Evolutionary conservation across 2,888 invertebrate genomes (phyloP).

Genomic region (Mythimna lalbum): DNA sequence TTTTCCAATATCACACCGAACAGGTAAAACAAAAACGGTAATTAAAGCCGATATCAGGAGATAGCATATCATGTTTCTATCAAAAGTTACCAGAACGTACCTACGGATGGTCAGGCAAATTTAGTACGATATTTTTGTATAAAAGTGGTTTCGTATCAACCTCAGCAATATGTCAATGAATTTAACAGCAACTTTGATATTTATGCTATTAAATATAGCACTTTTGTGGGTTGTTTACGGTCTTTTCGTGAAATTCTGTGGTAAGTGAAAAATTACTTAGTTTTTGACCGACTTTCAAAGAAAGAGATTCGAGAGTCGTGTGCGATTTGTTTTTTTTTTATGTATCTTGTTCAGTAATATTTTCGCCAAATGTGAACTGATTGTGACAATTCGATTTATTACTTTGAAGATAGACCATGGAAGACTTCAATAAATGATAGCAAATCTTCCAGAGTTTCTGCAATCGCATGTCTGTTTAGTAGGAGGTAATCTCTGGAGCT

Average conservation of each 20-base stretch:
- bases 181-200: conserved; percentile 71
- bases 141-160: conserved; percentile 3
- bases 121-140: conserved; percentile 21
- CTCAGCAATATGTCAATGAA: conserved; percentile 67
- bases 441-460: no score
- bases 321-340: no score
- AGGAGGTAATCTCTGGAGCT: no score
- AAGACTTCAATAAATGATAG: no score
- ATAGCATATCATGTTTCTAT: conserved; percentile 63
- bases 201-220: conserved; percentile 76
- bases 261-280: conserved; percentile 71
- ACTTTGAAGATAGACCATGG: no score
- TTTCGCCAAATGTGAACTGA: no score
- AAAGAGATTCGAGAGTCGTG: no score
- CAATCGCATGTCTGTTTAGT: no score
- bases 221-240: conserved; percentile 80
- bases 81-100: conserved; percentile 8
- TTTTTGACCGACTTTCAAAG: not conserved
- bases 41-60: conserved; percentile 61
- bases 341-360: no score
- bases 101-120: conserved; percentile 3
- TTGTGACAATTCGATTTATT: no score
- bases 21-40: conserved; percentile 39
- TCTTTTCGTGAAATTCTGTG: conserved; percentile 75
- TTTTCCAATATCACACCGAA: not conserved